Evolutionary conservation across 2,888 invertebrate species (phyloP).

Genomic region (Oligia strigilis): DNA sequence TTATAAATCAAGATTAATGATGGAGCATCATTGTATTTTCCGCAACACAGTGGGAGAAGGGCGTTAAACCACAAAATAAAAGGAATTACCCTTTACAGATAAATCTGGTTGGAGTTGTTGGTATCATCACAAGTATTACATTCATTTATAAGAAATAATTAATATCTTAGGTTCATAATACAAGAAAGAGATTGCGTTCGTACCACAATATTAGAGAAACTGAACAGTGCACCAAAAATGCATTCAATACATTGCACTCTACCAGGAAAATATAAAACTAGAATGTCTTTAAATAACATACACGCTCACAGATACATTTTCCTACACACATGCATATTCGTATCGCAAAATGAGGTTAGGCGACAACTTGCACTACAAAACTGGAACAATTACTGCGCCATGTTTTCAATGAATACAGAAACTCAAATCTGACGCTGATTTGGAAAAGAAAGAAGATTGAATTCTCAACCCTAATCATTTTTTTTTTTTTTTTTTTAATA

Average conservation of each 20-base stretch:
- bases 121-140: not conserved
- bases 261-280: slow-evolving; percentile 25
- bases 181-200: not conserved
- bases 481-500: too few species aligned
- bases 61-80: not conserved
- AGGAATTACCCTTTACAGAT: not conserved
- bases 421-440: not conserved
- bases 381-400: not conserved
- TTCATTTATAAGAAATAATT: too few species aligned
- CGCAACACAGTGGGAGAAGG: too few species aligned
- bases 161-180: too few species aligned
- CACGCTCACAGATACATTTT: not conserved
- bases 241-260: slow-evolving; percentile 18
- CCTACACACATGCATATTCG: not conserved
- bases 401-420: not conserved
- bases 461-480: not conserved
- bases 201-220: not conserved
- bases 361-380: not conserved
- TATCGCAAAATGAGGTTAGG: not conserved
- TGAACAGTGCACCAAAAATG: slow-evolving; percentile 27
- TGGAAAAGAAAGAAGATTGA: not conserved
- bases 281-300: not conserved
- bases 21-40: not conserved
- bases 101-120: not conserved
- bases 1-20: not conserved